Percentiles rank a stretch among this genome's conserved stretches.
Evolutionary conservation across 2,888 invertebrate genomes (phyloP).

Genomic region (Conistra vaccinii): DNA sequence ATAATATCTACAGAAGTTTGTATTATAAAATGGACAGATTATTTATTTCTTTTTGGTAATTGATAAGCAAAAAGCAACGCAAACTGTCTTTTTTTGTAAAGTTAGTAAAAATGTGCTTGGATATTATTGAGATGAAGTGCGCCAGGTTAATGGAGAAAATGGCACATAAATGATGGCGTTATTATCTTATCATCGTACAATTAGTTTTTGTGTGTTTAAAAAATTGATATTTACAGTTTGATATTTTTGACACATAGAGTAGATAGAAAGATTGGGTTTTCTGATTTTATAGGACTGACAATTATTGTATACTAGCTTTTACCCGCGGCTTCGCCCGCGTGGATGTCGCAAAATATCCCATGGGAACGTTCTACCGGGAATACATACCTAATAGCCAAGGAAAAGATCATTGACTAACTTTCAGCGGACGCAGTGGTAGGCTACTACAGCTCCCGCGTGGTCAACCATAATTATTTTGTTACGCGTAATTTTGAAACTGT

Average conservation of each 20-base stretch:
- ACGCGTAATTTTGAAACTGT: too few species aligned
- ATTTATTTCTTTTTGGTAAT: conserved; percentile 3
- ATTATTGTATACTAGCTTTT: neutral
- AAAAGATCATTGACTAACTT: too few species aligned
- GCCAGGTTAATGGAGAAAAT: conserved; percentile 30
- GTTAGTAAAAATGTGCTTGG: neutral
- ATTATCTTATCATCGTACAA: conserved; percentile 9
- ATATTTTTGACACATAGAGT: neutral
- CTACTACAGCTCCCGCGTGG: too few species aligned
- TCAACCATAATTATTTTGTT: too few species aligned
- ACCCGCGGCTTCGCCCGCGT: too few species aligned
- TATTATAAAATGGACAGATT: conserved; percentile 26
- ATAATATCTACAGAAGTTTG: conserved; percentile 10
- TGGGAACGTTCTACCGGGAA: too few species aligned
- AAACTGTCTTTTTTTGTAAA: conserved; percentile 3
- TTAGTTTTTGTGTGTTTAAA: conserved; percentile 12
- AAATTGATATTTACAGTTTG: conserved; percentile 10
- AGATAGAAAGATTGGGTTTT: neutral
- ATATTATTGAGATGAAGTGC: conserved; percentile 7
- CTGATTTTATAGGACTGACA: neutral
- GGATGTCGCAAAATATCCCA: too few species aligned
- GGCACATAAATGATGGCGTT: conserved; percentile 38
- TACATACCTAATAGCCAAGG: too few species aligned
- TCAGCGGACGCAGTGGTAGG: too few species aligned
- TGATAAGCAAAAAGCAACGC: neutral